These are phyloP conservation scores for Blastomussa wellsi DNA, from an alignment of 92 coral and sea anemone species.

Conservation along the genomic window DNA sequence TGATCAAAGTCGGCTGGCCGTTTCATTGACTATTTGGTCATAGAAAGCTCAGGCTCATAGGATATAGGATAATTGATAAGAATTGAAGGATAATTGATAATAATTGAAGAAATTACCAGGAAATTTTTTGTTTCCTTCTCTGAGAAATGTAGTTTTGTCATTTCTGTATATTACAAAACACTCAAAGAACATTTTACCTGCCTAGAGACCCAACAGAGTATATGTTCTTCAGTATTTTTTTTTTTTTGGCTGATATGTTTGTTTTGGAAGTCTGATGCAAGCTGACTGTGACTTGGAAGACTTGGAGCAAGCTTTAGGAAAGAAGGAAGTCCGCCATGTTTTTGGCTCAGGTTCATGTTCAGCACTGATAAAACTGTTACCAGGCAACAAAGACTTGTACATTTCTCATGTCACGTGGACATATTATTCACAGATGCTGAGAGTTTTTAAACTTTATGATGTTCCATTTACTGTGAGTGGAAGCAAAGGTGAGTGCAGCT, in stretches of 20 bases:
- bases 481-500: slow-evolving; percentile 55
- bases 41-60: too few relatives aligned
- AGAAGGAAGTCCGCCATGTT: slow-evolving; percentile 58
- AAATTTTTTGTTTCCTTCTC: too few relatives aligned
- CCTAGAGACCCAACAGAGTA: neutral
- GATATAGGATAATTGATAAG: too few relatives aligned
- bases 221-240: neutral
- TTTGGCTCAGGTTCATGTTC: slow-evolving; percentile 94
- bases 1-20: too few relatives aligned
- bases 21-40: too few relatives aligned
- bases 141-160: neutral
- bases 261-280: slow-evolving; percentile 66
- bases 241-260: neutral
- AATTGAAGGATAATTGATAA: neutral
- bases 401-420: slow-evolving; percentile 97
- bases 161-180: neutral
- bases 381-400: slow-evolving; percentile 83
- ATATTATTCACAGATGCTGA: slow-evolving; percentile 60
- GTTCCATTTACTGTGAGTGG: slow-evolving; percentile 59
- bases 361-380: slow-evolving; percentile 87
- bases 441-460: slow-evolving; percentile 85
- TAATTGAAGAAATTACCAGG: too few relatives aligned
- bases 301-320: slow-evolving; percentile 64
- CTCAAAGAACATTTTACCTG: neutral
- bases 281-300: slow-evolving; percentile 66